Percentiles rank a stretch among this genome's conserved stretches.
These are phyloP conservation scores for Podarcis muralis DNA, from an alignment of 2,113 vertebrate genomes.

Conservation along the genomic window DNA sequence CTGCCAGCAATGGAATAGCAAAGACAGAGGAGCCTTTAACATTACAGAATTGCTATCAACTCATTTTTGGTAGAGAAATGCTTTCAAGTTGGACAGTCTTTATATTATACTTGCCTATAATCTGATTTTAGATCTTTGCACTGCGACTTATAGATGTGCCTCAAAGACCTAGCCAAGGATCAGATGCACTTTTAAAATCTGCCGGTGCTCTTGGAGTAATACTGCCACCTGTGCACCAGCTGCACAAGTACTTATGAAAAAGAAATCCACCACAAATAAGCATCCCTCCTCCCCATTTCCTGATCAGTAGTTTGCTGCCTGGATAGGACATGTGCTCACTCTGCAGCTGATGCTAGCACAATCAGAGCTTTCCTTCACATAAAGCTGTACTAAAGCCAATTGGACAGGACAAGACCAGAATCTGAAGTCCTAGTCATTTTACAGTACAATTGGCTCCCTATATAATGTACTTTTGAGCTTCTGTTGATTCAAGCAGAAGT, in stretches of 20 bases:
- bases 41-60: not conserved
- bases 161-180: not conserved
- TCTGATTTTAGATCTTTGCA: not conserved
- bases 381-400: constrained; percentile 31
- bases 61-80: not conserved
- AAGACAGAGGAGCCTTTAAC: constrained; percentile 16
- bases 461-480: constrained; percentile 10
- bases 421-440: constrained; percentile 40
- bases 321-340: constrained; percentile 27
- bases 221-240: not conserved
- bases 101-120: not conserved
- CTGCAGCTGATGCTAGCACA: constrained; percentile 29
- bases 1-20: constrained; percentile 18
- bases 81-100: not conserved
- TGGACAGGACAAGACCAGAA: constrained; percentile 22
- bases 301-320: constrained; percentile 31
- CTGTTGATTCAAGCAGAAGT: constrained; percentile 15
- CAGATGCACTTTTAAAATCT: not conserved
- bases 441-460: not conserved
- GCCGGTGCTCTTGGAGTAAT: constrained; percentile 6
- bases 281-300: constrained; percentile 19
- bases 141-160: not conserved
- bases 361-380: constrained; percentile 17
- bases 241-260: constrained; percentile 52
- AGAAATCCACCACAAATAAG: constrained; percentile 21